phyloP scores from a whole-genome alignment of 2,888 invertebrate species.

The Lasioglossum marginatum region DNA sequence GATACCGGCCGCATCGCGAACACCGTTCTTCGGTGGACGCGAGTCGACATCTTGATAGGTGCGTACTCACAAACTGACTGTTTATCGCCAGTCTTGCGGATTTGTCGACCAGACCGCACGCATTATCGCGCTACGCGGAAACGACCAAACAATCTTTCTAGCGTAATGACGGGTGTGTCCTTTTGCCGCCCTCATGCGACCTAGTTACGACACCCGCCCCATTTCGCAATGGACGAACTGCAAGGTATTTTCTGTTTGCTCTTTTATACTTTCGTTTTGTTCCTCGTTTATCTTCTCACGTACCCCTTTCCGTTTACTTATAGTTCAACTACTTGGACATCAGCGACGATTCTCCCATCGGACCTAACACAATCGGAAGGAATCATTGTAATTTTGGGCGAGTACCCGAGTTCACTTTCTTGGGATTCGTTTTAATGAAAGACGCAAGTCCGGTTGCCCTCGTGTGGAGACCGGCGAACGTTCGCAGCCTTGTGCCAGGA shows the following conservation, averaged over 20 bases:
- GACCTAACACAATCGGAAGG: neutral
- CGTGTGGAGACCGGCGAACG: neutral
- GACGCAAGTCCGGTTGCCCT: neutral
- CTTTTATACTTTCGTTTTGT: neutral
- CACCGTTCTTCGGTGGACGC: neutral
- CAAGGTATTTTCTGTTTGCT: neutral
- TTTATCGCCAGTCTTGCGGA: slow-evolving; percentile 13
- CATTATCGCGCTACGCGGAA: slow-evolving; percentile 51
- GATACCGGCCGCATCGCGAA: neutral
- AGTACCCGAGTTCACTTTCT: neutral
- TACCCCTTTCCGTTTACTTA: too few species aligned
- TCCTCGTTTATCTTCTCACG: too few species aligned
- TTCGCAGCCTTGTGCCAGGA: neutral
- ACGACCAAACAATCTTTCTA: neutral
- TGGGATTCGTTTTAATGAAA: neutral
- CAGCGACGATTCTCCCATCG: neutral
- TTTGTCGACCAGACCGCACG: slow-evolving; percentile 15
- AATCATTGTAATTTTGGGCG: neutral
- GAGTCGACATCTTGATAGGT: slow-evolving; percentile 28
- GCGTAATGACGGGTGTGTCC: neutral
- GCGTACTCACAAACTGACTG: slow-evolving; percentile 17
- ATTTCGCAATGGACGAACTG: neutral
- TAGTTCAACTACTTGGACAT: neutral
- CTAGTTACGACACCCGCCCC: neutral
- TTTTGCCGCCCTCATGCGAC: neutral